Base-by-base conservation (phyloP, 2,797 vertebrate species). In the Merluccius polli region DNA sequence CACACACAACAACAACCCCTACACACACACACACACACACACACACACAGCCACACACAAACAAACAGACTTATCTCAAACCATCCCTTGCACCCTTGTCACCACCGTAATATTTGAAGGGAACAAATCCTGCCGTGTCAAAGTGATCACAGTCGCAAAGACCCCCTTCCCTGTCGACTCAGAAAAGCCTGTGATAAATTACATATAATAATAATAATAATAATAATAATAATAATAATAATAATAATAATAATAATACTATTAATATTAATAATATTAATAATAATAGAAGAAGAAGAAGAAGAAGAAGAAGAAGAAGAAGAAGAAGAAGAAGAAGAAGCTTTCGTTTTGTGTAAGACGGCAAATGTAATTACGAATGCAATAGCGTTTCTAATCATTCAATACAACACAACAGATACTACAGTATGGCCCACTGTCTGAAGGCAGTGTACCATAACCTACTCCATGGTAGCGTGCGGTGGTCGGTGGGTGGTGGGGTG, bases 1-100 rank as follows among this genome's bases (percentile, higher is more conserved):
- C 44, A 52, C 44, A 27, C 67, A 31, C 69, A 21, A n/a, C n/a
- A n/a, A n/a, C n/a, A n/a, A n/a, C n/a, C n/a, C 68, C 2, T 15
- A 31, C 30, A 32, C 69, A 18, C 31, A 59, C 41, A 52, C 71
- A 48, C 71, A 44, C 36, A 70, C 70, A 41, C 70, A 38, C 33
- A 41, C 70, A 41, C 70, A 41, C 70, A 71, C 70, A 10, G 41
- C 15, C n/a, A 27, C 52, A 29, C 63, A 44, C 65, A 69, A 35
- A 44, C 8, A 75, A 4, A 48, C 44, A 18, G 24, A 31, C 68
- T 74, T 41, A 68, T 74, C 73, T 76, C 48, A 36, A 70, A 6
- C 59, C 29, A 30, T 65, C 36, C 70, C 48, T 52, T 35, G 48
- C 16, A 35, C 36, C 27, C 73, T 74, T 67, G 73, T 74, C 73